Conservation (phyloP, 2,888 invertebrate genomes). For the Thera britannica region DNA sequence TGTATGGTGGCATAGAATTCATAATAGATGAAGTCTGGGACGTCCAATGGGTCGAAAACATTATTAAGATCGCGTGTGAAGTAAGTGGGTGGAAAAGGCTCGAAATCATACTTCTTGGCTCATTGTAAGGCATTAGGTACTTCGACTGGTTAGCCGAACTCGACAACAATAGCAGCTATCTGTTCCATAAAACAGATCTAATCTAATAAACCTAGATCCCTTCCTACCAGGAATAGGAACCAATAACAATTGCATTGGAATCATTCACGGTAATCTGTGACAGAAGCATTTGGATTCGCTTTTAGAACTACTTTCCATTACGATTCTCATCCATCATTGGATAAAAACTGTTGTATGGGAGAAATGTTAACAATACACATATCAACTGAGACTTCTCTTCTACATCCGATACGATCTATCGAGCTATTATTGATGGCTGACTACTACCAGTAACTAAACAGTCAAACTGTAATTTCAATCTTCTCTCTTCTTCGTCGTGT, state of each 20-base stretch:
- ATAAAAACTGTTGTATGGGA: constrained; percentile 32
- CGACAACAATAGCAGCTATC: too few species aligned
- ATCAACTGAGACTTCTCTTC: constrained; percentile 3
- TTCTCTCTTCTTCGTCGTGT: too few species aligned
- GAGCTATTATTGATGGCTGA: neutral
- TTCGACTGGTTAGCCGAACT: too few species aligned
- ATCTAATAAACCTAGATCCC: constrained; percentile 3
- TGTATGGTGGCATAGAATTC: too few species aligned
- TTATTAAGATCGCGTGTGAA: too few species aligned
- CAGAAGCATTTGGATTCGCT: constrained; percentile 29
- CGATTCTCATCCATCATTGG: constrained; percentile 27
- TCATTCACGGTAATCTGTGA: constrained; percentile 9
- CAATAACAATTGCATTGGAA: constrained; percentile 7
- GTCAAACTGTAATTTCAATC: too few species aligned
- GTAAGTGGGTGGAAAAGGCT: too few species aligned
- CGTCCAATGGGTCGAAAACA: too few species aligned
- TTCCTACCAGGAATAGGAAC: constrained; percentile 15
- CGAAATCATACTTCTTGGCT: too few species aligned
- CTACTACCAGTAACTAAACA: neutral
- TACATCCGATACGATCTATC: constrained; percentile 20
- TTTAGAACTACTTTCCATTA: constrained; percentile 41
- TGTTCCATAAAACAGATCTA: too few species aligned
- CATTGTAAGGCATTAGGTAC: too few species aligned
- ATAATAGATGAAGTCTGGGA: too few species aligned
- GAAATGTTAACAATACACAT: constrained; percentile 35